phyloP scores from a whole-genome alignment of 1,140 invertebrate species.

The Lepidurus packardi region DNA sequence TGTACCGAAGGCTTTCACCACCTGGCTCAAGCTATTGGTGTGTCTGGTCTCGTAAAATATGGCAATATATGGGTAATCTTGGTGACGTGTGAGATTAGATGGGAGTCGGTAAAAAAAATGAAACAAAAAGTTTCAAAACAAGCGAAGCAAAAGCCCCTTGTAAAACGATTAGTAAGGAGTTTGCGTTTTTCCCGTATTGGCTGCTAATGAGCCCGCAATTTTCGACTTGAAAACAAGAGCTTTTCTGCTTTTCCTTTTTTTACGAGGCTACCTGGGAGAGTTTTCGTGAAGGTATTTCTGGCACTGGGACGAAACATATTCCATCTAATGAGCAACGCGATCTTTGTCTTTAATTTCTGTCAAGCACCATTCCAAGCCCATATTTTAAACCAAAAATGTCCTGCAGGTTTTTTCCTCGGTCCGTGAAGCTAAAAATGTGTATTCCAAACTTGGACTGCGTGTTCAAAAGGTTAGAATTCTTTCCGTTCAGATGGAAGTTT shows the following conservation, averaged over 20 bases:
- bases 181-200: background rate
- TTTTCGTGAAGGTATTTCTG: background rate
- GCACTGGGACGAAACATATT: background rate
- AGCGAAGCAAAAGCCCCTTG: background rate
- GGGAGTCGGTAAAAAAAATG: background rate
- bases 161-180: slow-evolving; percentile 9
- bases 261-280: slow-evolving; percentile 2
- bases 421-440: too few species aligned
- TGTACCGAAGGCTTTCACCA: slow-evolving; percentile 1
- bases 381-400: too few species aligned
- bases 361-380: too few species aligned
- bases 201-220: slow-evolving; percentile 3
- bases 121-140: background rate
- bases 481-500: too few species aligned
- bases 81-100: slow-evolving; percentile 19
- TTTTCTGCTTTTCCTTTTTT: background rate
- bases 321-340: too few species aligned
- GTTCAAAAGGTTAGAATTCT: too few species aligned
- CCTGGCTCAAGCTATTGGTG: background rate
- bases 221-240: background rate
- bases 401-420: too few species aligned
- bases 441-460: too few species aligned
- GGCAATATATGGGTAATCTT: slow-evolving; percentile 22
- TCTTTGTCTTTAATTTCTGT: too few species aligned
- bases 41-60: slow-evolving; percentile 4